Conservation (phyloP, 2,888 invertebrate genomes). For the Eristalis tenax region DNA sequence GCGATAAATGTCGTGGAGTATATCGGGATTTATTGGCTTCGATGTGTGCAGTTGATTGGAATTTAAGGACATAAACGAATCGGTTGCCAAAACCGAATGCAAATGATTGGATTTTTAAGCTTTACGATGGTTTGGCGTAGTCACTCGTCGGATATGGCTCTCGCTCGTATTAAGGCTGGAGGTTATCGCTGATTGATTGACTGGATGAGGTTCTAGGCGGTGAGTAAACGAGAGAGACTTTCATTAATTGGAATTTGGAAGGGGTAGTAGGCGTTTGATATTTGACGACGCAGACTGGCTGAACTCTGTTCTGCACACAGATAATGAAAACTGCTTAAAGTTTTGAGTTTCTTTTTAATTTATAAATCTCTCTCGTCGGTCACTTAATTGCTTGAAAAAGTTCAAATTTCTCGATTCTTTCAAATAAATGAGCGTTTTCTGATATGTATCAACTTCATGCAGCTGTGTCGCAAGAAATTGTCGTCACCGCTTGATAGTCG, state of each 20-base stretch:
- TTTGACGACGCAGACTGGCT: neutral
- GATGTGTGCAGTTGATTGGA: conserved; percentile 61
- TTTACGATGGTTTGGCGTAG: neutral
- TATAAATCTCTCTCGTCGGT: neutral
- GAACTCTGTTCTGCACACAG: neutral
- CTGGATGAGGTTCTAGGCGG: neutral
- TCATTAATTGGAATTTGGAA: neutral
- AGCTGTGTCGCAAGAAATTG: neutral
- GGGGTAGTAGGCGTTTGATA: neutral
- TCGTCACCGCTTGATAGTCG: too few species aligned
- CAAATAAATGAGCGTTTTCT: neutral
- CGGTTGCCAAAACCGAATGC: conserved; percentile 38
- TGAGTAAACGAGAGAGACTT: neutral
- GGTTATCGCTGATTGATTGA: neutral
- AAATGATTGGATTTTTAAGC: conserved; percentile 18
- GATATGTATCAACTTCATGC: neutral
- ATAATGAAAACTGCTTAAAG: neutral
- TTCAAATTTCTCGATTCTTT: neutral
- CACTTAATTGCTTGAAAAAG: neutral
- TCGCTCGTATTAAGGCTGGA: neutral
- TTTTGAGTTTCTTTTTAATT: neutral
- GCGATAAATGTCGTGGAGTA: conserved; percentile 36
- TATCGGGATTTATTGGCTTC: conserved; percentile 56
- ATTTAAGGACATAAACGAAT: conserved; percentile 37
- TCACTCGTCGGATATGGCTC: neutral